Percentiles rank a stretch among this genome's conserved stretches.
phyloP scores from a whole-genome alignment of 1,140 invertebrate genomes.

The Antheraea pernyi region DNA sequence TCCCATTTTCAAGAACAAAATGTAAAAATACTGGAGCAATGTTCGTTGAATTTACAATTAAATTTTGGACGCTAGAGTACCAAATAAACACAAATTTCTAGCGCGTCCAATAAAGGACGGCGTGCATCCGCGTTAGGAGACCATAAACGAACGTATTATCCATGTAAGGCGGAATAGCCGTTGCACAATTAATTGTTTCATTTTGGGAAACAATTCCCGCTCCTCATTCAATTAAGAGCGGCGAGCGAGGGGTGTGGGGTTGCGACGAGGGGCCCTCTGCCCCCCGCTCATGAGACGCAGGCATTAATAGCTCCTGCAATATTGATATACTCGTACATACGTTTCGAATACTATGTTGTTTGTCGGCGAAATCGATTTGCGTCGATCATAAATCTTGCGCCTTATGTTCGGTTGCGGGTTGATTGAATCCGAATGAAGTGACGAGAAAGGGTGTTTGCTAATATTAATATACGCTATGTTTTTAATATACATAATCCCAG shows the following conservation, averaged over 20 bases:
- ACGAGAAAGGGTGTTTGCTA: constrained; percentile 32
- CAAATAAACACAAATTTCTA: constrained; percentile 78
- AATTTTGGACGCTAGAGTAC: constrained; percentile 71
- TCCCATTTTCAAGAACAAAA: not conserved
- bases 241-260: constrained; percentile 60
- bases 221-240: constrained; percentile 79
- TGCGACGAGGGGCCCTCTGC: constrained; percentile 29
- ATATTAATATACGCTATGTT: constrained; percentile 8
- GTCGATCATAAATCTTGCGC: constrained; percentile 78
- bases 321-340: constrained; percentile 76
- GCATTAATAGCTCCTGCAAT: constrained; percentile 79
- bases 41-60: constrained; percentile 42
- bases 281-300: constrained; percentile 73
- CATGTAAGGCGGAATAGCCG: constrained; percentile 79
- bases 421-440: constrained; percentile 63
- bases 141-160: constrained; percentile 79
- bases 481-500: not conserved
- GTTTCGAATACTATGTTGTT: constrained; percentile 77
- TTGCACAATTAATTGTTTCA: constrained; percentile 80
- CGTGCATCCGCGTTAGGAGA: constrained; percentile 75
- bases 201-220: constrained; percentile 79
- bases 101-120: constrained; percentile 77
- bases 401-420: constrained; percentile 73
- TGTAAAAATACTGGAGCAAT: not conserved
- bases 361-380: constrained; percentile 77